Evolutionary conservation across 2,113 vertebrate genomes (phyloP).

Genomic region (Chauna torquata): DNA sequence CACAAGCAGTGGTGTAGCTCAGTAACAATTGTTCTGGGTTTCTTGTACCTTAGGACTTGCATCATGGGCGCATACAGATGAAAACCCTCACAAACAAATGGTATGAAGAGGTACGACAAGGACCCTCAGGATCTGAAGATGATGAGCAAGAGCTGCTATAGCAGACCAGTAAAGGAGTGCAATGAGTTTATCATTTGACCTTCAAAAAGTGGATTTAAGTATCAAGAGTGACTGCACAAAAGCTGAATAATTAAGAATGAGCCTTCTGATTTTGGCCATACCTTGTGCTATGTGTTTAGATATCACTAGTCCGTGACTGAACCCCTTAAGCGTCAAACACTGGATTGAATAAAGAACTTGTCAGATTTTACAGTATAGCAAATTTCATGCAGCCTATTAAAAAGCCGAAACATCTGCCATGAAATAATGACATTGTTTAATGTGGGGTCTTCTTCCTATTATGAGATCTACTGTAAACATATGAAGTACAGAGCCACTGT

Average conservation of each 20-base stretch:
- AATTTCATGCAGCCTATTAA: neutral
- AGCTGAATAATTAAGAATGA: neutral
- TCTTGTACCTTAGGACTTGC: slow-evolving; percentile 83
- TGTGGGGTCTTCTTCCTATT: neutral
- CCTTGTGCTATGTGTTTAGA: neutral
- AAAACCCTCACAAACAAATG: slow-evolving; percentile 98
- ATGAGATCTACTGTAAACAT: neutral
- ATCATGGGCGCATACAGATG: slow-evolving; percentile 96
- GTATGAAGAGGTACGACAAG: slow-evolving; percentile 98
- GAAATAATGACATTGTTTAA: neutral
- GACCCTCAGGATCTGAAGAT: slow-evolving; percentile 95
- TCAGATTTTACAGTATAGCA: neutral
- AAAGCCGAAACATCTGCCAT: neutral
- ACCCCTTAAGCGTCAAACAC: fast-evolving
- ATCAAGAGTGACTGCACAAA: neutral
- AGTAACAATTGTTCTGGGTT: neutral
- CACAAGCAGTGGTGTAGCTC: neutral
- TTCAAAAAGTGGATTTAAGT: neutral
- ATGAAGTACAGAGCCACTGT: neutral
- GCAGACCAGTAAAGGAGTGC: neutral
- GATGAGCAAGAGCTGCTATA: slow-evolving; percentile 93
- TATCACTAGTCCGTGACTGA: neutral
- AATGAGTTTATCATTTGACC: neutral
- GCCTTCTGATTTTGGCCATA: neutral
- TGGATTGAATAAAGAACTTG: neutral